Percentiles rank a stretch among this genome's conserved stretches.
Evolutionary conservation across 2,888 invertebrate genomes (phyloP).

Genomic region (Yponomeuta sedellus): DNA sequence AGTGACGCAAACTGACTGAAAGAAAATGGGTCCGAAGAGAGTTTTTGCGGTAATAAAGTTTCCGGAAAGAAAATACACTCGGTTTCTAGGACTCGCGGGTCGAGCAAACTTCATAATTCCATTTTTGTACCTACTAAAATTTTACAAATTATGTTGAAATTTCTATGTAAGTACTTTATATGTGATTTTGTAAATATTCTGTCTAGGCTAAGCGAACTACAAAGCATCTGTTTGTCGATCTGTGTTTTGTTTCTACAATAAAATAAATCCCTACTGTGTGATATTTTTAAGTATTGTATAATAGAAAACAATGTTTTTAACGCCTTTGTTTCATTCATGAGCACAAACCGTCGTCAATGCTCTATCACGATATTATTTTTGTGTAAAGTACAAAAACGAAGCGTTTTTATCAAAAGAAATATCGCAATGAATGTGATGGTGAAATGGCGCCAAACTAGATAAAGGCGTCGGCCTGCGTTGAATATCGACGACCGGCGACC

Average conservation of each 20-base stretch:
- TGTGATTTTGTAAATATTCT: no score
- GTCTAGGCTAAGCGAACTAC: no score
- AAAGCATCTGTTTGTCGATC: no score
- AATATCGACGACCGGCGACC: not conserved
- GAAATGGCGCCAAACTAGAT: not conserved
- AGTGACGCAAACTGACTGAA: no score
- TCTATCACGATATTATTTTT: not conserved
- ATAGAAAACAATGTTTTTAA: constrained; percentile 14
- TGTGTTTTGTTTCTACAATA: not conserved
- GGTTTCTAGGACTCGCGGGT: no score
- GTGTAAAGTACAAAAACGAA: not conserved
- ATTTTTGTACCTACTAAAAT: no score
- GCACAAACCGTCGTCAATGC: not conserved
- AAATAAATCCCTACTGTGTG: not conserved
- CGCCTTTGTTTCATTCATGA: constrained; percentile 29
- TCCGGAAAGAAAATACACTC: no score
- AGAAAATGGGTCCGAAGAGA: no score
- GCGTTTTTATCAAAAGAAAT: not conserved
- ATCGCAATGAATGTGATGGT: not conserved
- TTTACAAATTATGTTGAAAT: no score
- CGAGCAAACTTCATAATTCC: no score
- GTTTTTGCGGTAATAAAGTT: no score
- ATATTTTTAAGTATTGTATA: not conserved
- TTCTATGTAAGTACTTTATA: no score
- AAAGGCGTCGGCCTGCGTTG: not conserved